phyloP scores from a whole-genome alignment of 1,140 invertebrate genomes.

The Drosophila guanche region DNA sequence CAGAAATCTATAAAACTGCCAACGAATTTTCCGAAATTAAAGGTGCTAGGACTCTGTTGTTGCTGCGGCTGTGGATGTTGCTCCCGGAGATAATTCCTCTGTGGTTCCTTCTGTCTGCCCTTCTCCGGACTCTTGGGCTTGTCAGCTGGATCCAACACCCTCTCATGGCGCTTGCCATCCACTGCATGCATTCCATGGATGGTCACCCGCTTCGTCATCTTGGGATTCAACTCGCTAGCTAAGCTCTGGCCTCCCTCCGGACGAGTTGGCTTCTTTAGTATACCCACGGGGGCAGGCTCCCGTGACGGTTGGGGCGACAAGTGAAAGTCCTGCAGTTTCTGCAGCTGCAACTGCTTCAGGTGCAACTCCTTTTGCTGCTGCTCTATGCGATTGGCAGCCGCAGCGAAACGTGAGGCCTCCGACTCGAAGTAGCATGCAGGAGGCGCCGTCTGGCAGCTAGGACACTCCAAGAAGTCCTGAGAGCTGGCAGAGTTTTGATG shows the following conservation, averaged over 20 bases:
- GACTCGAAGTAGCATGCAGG: background rate
- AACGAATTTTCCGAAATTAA: slow-evolving; percentile 39
- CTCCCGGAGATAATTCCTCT: background rate
- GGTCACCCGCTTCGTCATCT: slow-evolving; percentile 1
- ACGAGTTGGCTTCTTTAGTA: slow-evolving; percentile 18
- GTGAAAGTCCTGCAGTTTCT: too few relatives aligned
- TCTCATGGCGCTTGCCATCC: background rate
- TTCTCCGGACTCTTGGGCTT: background rate
- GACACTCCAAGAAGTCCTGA: background rate
- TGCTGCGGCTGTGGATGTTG: background rate
- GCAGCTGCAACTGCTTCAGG: slow-evolving; percentile 7
- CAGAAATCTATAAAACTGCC: slow-evolving; percentile 7
- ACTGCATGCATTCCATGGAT: background rate
- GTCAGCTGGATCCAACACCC: background rate
- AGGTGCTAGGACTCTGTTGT: background rate
- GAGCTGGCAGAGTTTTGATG: background rate
- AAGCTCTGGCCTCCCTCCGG: background rate
- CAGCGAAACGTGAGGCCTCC: background rate
- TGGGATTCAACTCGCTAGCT: background rate
- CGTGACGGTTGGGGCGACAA: too few relatives aligned
- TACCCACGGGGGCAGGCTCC: slow-evolving; percentile 7
- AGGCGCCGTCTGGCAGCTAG: background rate
- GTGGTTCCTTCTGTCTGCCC: background rate
- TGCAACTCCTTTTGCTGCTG: slow-evolving; percentile 14
- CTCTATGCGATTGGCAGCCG: slow-evolving; percentile 11